Percentiles rank a stretch among this genome's conserved stretches.
These are phyloP conservation scores for Seira sanloemensis DNA, from an alignment of 2,888 invertebrate genomes.

Conservation along the genomic window DNA sequence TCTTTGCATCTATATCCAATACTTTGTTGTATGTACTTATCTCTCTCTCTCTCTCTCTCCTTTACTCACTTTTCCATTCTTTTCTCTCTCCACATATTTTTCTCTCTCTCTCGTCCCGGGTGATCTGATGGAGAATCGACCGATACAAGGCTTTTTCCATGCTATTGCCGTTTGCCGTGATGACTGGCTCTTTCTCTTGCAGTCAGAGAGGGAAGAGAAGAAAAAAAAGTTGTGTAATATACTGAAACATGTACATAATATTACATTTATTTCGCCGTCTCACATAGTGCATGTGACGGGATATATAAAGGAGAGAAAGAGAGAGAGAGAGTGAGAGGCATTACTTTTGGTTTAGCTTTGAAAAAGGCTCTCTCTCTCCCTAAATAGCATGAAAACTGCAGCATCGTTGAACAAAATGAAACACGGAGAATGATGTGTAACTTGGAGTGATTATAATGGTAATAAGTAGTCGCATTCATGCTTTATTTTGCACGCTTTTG, in stretches of 20 bases:
- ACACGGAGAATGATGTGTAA: constrained; percentile 30
- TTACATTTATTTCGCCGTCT: constrained; percentile 51
- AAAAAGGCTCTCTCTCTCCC: background rate
- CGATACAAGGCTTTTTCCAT: constrained; percentile 69
- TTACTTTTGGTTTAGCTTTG: background rate
- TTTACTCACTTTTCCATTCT: constrained; percentile 32
- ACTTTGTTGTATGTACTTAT: constrained; percentile 41
- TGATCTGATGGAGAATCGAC: constrained; percentile 72
- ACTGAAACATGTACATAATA: constrained; percentile 51
- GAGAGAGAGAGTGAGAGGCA: too few species aligned
- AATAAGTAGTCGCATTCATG: constrained; percentile 26
- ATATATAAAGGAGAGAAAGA: constrained; percentile 35
- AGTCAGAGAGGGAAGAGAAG: constrained; percentile 20
- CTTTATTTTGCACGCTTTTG: constrained; percentile 36
- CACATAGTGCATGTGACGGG: too few species aligned
- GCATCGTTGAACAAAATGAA: constrained; percentile 9
- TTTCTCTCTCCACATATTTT: constrained; percentile 53
- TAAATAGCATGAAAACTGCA: constrained; percentile 2
- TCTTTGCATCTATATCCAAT: background rate
- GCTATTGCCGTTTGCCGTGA: constrained; percentile 28
- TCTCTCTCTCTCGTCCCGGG: constrained; percentile 66
- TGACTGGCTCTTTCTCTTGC: constrained; percentile 43
- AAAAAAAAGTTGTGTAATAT: constrained; percentile 47
- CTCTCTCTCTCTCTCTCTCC: constrained; percentile 22
- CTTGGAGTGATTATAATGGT: constrained; percentile 1